Evolutionary conservation across 2,797 vertebrate genomes (phyloP).

Genomic region (Mallotus villosus): DNA sequence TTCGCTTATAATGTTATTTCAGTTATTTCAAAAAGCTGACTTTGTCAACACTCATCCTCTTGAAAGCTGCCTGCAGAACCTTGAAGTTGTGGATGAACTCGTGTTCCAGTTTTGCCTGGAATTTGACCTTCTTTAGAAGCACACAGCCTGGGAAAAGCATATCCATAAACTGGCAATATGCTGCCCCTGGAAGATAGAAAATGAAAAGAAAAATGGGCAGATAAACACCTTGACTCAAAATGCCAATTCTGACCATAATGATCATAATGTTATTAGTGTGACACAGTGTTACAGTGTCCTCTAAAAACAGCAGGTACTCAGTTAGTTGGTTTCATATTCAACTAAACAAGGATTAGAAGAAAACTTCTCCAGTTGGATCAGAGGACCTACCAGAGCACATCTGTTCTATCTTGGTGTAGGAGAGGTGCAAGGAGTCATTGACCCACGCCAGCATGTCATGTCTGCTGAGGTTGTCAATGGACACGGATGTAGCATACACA

Average conservation of each 20-base stretch:
- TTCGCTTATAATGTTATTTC: neutral
- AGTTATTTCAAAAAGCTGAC: conserved; percentile 67
- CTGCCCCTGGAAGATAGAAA: conserved; percentile 78
- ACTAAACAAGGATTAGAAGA: neutral
- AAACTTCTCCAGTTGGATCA: neutral
- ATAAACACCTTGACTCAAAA: neutral
- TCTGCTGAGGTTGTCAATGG: conserved; percentile 96
- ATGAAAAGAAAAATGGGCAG: conserved; percentile 5
- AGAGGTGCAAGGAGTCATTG: conserved; percentile 95
- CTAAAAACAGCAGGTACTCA: no score
- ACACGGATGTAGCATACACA: conserved; percentile 96
- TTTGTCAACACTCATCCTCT: conserved; percentile 97
- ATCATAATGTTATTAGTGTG: neutral
- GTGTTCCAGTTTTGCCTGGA: conserved; percentile 96
- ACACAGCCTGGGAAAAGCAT: conserved; percentile 97
- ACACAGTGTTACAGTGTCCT: neutral
- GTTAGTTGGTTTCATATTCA: neutral
- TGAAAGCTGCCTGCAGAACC: conserved; percentile 96
- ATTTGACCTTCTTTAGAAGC: conserved; percentile 96
- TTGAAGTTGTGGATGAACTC: conserved; percentile 99
- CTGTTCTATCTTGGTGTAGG: conserved; percentile 96
- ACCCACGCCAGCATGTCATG: conserved; percentile 99
- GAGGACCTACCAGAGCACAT: conserved; percentile 88
- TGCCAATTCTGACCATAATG: neutral
- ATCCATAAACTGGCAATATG: conserved; percentile 99